These are phyloP conservation scores for Remorina albescens DNA, from an alignment of 2,797 vertebrate genomes.

Conservation along the genomic window DNA sequence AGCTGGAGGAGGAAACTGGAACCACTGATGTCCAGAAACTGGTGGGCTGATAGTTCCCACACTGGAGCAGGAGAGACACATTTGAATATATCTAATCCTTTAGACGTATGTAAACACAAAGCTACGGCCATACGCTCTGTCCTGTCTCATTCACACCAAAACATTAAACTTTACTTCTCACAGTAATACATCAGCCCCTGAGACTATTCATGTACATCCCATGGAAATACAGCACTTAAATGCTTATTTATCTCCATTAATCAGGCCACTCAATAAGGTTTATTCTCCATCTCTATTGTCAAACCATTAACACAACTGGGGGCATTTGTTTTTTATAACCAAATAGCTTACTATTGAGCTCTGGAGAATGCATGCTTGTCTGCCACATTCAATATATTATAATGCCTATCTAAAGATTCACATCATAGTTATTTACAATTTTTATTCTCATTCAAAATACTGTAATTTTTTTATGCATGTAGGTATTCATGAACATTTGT, in stretches of 20 bases:
- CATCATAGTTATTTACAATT: not conserved
- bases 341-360: not conserved
- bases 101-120: conserved; percentile 42
- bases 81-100: conserved; percentile 51
- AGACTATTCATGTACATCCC: not conserved
- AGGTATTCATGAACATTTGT: not conserved
- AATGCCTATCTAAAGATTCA: not conserved
- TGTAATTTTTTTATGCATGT: not conserved
- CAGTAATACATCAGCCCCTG: not conserved
- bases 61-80: conserved; percentile 33
- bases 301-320: not conserved
- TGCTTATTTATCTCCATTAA: no score
- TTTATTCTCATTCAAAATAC: not conserved
- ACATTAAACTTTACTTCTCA: not conserved
- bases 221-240: no score
- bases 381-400: not conserved
- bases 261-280: not conserved
- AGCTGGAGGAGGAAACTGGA: conserved; percentile 45
- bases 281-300: not conserved
- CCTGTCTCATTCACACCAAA: conserved; percentile 1
- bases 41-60: conserved; percentile 52
- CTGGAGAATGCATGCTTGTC: not conserved
- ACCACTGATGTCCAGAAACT: conserved; percentile 42
- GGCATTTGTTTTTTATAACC: not conserved
- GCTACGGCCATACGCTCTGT: not conserved